Conservation (phyloP, 23 tunicate species). For the Ciona savignyi region DNA sequence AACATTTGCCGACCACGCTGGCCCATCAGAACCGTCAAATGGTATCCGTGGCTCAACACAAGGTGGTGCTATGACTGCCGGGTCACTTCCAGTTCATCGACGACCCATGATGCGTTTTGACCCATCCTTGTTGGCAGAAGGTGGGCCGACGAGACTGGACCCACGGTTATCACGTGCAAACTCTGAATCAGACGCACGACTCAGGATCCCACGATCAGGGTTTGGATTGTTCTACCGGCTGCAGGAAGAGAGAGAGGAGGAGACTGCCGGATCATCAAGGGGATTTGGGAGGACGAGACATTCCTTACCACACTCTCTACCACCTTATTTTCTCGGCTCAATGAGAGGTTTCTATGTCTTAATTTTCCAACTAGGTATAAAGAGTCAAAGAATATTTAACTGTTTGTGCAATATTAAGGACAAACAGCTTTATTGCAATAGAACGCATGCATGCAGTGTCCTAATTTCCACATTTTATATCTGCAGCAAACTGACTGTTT, state of each 20-base stretch:
- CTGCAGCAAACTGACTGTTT: too few species aligned
- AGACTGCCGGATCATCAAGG: conserved; percentile 14
- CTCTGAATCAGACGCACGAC: conserved; percentile 24
- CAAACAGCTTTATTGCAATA: too few species aligned
- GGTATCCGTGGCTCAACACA: background rate
- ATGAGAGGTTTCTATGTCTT: conserved; percentile 45
- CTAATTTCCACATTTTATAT: too few species aligned
- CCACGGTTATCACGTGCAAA: conserved; percentile 25
- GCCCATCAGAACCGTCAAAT: background rate
- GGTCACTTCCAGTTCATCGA: background rate
- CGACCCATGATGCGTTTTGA: background rate
- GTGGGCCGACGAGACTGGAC: background rate
- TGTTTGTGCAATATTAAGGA: too few species aligned
- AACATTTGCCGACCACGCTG: background rate
- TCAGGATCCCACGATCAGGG: conserved; percentile 33
- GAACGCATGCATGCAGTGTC: too few species aligned
- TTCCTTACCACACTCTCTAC: conserved; percentile 30
- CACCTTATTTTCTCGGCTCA: conserved; percentile 33
- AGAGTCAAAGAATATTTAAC: too few species aligned
- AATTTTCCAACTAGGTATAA: too few species aligned
- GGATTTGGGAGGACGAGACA: background rate
- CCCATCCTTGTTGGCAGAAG: background rate
- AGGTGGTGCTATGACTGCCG: background rate
- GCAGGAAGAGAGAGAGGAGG: conserved; percentile 23
- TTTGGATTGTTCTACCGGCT: conserved; percentile 35